Evolutionary conservation across 2,797 vertebrate species (phyloP).

Genomic region (Adelosebastes latens): DNA sequence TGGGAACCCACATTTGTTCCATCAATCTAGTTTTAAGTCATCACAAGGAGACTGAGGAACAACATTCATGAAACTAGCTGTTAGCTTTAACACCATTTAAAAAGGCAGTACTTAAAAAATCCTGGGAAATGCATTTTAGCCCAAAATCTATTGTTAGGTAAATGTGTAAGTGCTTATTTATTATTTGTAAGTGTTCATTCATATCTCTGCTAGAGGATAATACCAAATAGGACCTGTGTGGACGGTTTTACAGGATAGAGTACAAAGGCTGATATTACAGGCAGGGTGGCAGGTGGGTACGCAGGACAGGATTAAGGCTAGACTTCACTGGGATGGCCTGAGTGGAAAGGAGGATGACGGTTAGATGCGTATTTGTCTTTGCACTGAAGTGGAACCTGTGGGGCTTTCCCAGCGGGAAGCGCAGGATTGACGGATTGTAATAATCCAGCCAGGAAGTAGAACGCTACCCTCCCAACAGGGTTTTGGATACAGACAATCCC

Average conservation of each 20-base stretch:
- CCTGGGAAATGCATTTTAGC: neutral
- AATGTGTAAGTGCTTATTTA: neutral
- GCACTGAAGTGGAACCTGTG: slow-evolving; percentile 56
- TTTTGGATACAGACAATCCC: slow-evolving; percentile 40
- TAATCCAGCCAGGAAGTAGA: slow-evolving; percentile 65
- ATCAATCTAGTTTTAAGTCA: slow-evolving; percentile 50
- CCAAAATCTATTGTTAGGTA: neutral
- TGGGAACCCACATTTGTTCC: slow-evolving; percentile 54
- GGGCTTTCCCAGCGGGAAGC: slow-evolving; percentile 63
- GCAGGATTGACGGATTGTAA: slow-evolving; percentile 64
- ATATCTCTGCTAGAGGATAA: neutral
- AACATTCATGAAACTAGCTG: slow-evolving; percentile 15
- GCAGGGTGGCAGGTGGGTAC: slow-evolving; percentile 61
- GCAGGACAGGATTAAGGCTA: slow-evolving; percentile 72
- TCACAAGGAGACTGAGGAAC: slow-evolving; percentile 22
- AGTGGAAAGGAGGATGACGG: slow-evolving; percentile 64
- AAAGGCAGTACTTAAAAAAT: neutral
- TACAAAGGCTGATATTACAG: slow-evolving; percentile 36
- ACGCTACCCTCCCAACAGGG: slow-evolving; percentile 33
- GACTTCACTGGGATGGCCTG: slow-evolving; percentile 56
- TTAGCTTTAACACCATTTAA: slow-evolving; percentile 16
- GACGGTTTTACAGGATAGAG: slow-evolving; percentile 10
- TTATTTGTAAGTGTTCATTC: neutral
- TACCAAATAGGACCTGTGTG: neutral
- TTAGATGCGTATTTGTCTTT: slow-evolving; percentile 65